A percentile compares a stretch with the other conserved stretches of the same genome.
Evolutionary conservation across 1,140 invertebrate species (phyloP).

Genomic region (Cotesia glomerata): DNA sequence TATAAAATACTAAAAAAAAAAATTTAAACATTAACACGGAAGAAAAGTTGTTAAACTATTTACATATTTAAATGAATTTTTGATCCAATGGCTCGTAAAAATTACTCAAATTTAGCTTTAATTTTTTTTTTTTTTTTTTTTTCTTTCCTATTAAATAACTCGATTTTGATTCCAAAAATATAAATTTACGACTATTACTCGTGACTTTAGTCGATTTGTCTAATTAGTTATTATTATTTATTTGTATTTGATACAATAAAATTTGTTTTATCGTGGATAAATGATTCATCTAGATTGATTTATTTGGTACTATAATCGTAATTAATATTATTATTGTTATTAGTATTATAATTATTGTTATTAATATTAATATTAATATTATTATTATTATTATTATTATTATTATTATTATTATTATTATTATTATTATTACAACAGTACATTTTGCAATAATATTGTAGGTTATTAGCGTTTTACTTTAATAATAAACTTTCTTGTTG

Average conservation of each 20-base stretch:
- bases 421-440: not conserved
- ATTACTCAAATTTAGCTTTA: not conserved
- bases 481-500: not conserved
- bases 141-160: constrained; percentile 27
- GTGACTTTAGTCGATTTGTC: constrained; percentile 33
- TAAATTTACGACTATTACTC: constrained; percentile 55
- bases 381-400: no score
- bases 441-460: not conserved
- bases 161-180: constrained; percentile 55
- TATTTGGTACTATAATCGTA: not conserved
- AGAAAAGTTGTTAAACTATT: constrained; percentile 4
- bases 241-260: not conserved
- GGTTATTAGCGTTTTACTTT: no score
- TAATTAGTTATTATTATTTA: not conserved
- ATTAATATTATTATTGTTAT: no score
- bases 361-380: no score
- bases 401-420: no score
- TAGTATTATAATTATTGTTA: no score
- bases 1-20: no score
- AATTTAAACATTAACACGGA: not conserved
- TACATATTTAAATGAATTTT: constrained; percentile 11
- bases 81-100: no score
- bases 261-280: not conserved
- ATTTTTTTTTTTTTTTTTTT: constrained; percentile 35
- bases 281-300: not conserved